These are phyloP conservation scores for Tillus elongatus DNA, from an alignment of 2,888 invertebrate genomes.

Conservation along the genomic window DNA sequence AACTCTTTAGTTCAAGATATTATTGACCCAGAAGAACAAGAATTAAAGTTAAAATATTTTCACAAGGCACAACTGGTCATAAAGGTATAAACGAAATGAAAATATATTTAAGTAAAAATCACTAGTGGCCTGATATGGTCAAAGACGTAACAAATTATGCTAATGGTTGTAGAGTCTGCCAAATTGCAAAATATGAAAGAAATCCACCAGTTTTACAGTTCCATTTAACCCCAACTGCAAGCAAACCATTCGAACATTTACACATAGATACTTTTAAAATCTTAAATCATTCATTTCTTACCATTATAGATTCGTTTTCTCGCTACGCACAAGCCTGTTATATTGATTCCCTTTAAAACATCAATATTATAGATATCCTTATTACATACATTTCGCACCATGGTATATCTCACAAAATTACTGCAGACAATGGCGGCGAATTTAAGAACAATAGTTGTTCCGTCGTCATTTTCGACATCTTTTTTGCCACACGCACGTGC, in stretches of 20 bases:
- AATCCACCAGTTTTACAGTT: slow-evolving; percentile 6
- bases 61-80: slow-evolving; percentile 40
- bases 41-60: not conserved
- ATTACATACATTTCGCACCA: slow-evolving; percentile 4
- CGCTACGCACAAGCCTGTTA: slow-evolving; percentile 8
- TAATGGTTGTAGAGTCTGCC: slow-evolving; percentile 9
- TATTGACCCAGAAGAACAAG: not conserved
- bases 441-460: slow-evolving; percentile 3
- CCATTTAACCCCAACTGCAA: slow-evolving; percentile 3
- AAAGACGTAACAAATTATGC: slow-evolving; percentile 5
- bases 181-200: slow-evolving; percentile 10
- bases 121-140: slow-evolving; percentile 10
- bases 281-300: slow-evolving; percentile 4
- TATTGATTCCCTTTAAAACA: slow-evolving; percentile 2
- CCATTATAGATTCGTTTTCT: slow-evolving; percentile 9
- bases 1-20: not conserved
- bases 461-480: no score
- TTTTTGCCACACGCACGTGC: no score
- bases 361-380: slow-evolving; percentile 5
- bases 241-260: slow-evolving; percentile 11
- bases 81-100: slow-evolving; percentile 32
- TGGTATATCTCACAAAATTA: slow-evolving; percentile 1
- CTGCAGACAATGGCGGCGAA: slow-evolving; percentile 1
- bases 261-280: slow-evolving; percentile 8
- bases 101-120: slow-evolving; percentile 7